Evolutionary conservation across 2,797 vertebrate species (phyloP).

Genomic region (Liparis tanakae): DNA sequence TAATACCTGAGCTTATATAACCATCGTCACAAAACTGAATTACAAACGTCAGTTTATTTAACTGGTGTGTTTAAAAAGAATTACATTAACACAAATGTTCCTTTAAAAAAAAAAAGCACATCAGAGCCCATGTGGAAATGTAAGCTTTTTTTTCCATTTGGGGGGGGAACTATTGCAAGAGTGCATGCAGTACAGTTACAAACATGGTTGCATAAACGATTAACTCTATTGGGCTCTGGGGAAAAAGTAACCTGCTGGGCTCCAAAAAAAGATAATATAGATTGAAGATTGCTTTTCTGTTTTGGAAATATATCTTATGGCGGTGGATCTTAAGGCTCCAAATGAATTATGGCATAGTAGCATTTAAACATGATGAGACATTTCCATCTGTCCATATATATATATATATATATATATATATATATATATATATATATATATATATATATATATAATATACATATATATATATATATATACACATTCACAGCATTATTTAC

Average conservation of each 20-base stretch:
- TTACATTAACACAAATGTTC: not conserved
- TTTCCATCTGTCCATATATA: slow-evolving; percentile 6
- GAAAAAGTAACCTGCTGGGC: not conserved
- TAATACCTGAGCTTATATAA: not conserved
- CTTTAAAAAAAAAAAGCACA: not conserved
- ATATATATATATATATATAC: not conserved
- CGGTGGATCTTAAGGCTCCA: not conserved
- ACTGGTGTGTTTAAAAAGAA: not conserved
- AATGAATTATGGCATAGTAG: too few relatives aligned
- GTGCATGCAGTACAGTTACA: not conserved
- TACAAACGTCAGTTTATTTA: not conserved
- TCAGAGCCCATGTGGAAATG: not conserved
- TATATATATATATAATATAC: not conserved
- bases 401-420: not conserved
- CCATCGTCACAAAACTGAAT: not conserved
- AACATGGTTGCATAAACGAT: not conserved
- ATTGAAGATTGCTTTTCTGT: slow-evolving; percentile 32
- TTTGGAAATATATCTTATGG: slow-evolving; percentile 39
- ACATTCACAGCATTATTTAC: not conserved
- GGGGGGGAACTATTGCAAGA: not conserved
- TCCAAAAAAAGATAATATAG: not conserved
- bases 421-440: not conserved
- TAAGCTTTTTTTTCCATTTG: not conserved
- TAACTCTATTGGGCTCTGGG: not conserved
- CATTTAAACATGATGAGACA: slow-evolving; percentile 12